Evolutionary conservation across 1,140 invertebrate genomes (phyloP), one percentile per base, ranked within the genome.

Genomic region (Eubasilissa regina): DNA sequence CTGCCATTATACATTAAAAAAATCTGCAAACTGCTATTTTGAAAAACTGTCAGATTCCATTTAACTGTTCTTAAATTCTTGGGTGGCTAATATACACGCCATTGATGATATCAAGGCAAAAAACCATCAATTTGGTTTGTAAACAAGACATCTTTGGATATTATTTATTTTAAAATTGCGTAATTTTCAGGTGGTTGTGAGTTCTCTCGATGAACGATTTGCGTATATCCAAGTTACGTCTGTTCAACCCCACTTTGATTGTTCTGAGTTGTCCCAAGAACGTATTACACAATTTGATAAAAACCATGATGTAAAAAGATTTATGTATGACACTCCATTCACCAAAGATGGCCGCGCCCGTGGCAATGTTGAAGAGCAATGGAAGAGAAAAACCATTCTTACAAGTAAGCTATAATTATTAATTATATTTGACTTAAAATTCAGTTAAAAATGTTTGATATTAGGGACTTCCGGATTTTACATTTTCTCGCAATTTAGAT

Each of bases 251-350:
- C 77, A 83, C 43, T 83, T 83, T 70, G 81, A 83, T 51, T 80
- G 76, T 43, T 83, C 81, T 0, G 81, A 83, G 45, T 75, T 83
- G 17, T 45, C 75, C 35, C 85, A 83, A 73, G 81, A 83, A 45
- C 87, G 93, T 73, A 88, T 91, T 25, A 96, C 94, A 44, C 94
- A 96, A 77, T 97, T 96, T 87, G 95, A 97, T 84, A 92, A 94
- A 53, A 96, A 94, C 86, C 96, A 98, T 85, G 96, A 98, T 86
- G 92, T 98, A 17, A 91, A 90, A 66, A 92, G 92, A 60, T 98
- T 98, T 84, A 96, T 97, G 92, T 98, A 95, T 87, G 96, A 98
- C 87, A 97, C 96, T 12, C 97, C 97, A 0, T 98, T 98, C 86
- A 97, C 96, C 0, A 92, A 94, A 84, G 94, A 95, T 76, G 95